These are phyloP conservation scores for Elysia crispata DNA, from an alignment of 2,888 invertebrate genomes.

Conservation along the genomic window DNA sequence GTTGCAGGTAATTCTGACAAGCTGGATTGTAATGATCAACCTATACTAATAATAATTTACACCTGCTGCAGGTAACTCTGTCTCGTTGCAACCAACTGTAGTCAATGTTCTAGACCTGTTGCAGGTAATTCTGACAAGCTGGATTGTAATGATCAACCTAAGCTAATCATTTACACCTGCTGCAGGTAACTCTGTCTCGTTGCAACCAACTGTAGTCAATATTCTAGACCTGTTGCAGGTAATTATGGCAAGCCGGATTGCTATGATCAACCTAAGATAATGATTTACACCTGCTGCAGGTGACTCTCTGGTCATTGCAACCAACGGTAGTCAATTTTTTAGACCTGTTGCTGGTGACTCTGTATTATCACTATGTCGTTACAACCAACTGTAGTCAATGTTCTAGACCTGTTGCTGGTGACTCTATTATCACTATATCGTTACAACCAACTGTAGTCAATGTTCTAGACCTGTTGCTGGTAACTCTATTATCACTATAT, in stretches of 20 bases:
- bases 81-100: neutral
- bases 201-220: neutral
- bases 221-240: no score
- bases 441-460: no score
- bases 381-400: slow-evolving; percentile 99
- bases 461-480: no score
- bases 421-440: no score
- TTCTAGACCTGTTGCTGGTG: slow-evolving; percentile 91
- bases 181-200: neutral
- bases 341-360: no score
- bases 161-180: slow-evolving; percentile 94
- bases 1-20: slow-evolving; percentile 86
- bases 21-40: slow-evolving; percentile 98
- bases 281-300: slow-evolving; percentile 87
- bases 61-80: slow-evolving; percentile 77
- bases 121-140: slow-evolving; percentile 83
- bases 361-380: slow-evolving; percentile 94
- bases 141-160: slow-evolving; percentile 98
- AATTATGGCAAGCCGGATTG: slow-evolving; percentile 88
- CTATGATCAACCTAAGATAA: slow-evolving; percentile 99
- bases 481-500: no score
- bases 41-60: slow-evolving; percentile 98
- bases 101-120: neutral
- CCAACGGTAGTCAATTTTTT: neutral
- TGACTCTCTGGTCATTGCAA: neutral